Base-by-base conservation (phyloP, 1,140 invertebrate species). In the Drusus annulatus region DNA sequence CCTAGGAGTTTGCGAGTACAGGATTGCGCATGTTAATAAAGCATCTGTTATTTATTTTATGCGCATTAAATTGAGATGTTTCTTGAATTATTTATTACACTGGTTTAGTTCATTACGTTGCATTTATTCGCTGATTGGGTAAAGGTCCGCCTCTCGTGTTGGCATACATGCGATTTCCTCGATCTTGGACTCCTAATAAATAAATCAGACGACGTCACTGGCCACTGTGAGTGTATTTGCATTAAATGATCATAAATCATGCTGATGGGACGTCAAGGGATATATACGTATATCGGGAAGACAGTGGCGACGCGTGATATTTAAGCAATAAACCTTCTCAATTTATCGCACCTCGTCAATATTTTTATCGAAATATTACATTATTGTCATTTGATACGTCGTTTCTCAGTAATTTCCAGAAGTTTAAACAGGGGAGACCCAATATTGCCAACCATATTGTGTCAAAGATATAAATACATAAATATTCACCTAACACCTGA, bases 221-320 rank as follows among this genome's bases (percentile, higher is more conserved):
- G 36, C 31, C 54, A 56, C 75, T 25, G 52, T 62, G 23, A 62
- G 52, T 62, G 75, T 77, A 77, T 77, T 77, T 77, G 58, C 75
- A 77, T 77, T 77, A 45, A 77, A 77, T 19, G 56, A 50, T n/a
- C 21, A 77, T 77, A 60, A 77, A 77, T 77, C 75, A 63, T 77
- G n/a, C 58, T 56, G 28, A 60, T 62, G 36, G 28, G 75, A 62
- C 50, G 54, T 36, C 25, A 56, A 51, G 31, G 54, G 28, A 77
- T 63, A 77, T 77, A 45, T 45, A 13, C 36, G 36, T 77, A 36
- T 73, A 73, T 51, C 50, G 1, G n/a, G 62, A 65, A 65, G 62
- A 28, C 62, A 65, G 62, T 65, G 62, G 62, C 62, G 62, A 28
- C 62, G 62, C 62, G 62, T 28, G 62, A 65, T 65, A 28, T 28